Conservation (phyloP, 2,797 vertebrate genomes). For the Diglossa cyanea region DNA sequence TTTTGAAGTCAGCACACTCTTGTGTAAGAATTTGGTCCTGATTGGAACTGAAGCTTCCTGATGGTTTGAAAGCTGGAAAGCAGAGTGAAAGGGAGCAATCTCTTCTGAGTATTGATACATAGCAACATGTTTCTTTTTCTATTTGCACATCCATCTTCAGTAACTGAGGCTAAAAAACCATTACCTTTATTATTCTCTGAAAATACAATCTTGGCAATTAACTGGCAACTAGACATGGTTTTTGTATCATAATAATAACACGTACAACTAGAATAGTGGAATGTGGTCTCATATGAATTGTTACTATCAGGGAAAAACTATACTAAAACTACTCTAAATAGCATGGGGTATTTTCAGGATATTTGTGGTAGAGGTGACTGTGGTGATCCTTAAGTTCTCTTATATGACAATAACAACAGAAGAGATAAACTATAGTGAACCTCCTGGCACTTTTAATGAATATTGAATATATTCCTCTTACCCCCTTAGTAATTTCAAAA, state of each 20-base stretch:
- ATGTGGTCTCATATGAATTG: not conserved
- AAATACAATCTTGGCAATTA: not conserved
- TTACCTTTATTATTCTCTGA: not conserved
- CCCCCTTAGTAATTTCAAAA: not conserved
- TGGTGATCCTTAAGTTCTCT: not conserved
- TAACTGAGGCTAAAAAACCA: not conserved
- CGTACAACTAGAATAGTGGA: not conserved
- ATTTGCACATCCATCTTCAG: not conserved
- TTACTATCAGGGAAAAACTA: not conserved
- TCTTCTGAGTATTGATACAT: not conserved
- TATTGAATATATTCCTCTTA: accelerated
- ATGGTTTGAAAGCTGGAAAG: not conserved
- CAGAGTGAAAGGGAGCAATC: not conserved
- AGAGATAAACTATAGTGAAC: not conserved
- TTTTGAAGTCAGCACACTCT: not conserved
- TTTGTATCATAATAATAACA: not conserved
- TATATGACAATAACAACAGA: not conserved
- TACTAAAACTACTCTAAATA: not conserved
- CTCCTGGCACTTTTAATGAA: not conserved
- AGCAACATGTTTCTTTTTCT: not conserved
- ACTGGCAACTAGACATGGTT: not conserved
- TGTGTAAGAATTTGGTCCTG: not conserved
- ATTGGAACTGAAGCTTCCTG: not conserved
- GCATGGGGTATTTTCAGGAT: not conserved
- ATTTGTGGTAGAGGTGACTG: not conserved